Percentiles rank a stretch among this genome's conserved stretches.
These are phyloP conservation scores for Phalangium opilio DNA, from an alignment of 2,888 invertebrate species.

Conservation along the genomic window DNA sequence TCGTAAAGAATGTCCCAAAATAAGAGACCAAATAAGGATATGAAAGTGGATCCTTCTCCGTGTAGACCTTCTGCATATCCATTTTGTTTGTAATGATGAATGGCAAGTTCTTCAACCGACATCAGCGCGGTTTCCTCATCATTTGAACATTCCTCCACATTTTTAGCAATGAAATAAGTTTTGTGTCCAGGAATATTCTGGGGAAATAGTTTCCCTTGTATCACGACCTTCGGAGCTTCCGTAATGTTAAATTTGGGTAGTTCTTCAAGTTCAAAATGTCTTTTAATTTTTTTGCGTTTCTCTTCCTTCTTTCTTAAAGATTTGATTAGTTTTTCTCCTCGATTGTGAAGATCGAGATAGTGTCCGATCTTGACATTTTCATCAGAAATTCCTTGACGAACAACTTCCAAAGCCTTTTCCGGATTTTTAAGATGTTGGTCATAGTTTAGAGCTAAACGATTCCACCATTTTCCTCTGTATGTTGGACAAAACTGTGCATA, in stretches of 20 bases:
- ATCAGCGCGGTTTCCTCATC: conserved; percentile 32
- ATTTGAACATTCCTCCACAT: conserved; percentile 3
- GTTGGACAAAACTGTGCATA: background rate
- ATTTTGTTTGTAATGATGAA: conserved; percentile 37
- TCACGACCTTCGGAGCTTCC: conserved; percentile 24
- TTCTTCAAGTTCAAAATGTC: conserved; percentile 3
- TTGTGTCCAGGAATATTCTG: conserved; percentile 12
- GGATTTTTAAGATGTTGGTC: conserved; percentile 38
- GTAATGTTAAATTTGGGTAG: conserved; percentile 15
- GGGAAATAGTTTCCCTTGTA: conserved; percentile 14
- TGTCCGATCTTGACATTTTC: conserved; percentile 29
- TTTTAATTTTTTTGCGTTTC: conserved; percentile 25
- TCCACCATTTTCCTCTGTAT: conserved; percentile 38
- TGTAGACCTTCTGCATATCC: conserved; percentile 44
- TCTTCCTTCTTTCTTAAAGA: conserved; percentile 22
- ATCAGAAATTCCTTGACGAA: conserved; percentile 30
- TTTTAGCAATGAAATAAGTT: conserved; percentile 18
- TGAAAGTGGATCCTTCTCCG: conserved; percentile 50
- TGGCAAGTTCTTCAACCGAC: conserved; percentile 42
- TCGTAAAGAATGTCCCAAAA: conserved; percentile 66
- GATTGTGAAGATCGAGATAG: conserved; percentile 32
- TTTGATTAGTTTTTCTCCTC: conserved; percentile 24
- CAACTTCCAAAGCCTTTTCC: conserved; percentile 28
- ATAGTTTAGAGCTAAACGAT: conserved; percentile 45
- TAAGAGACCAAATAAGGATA: conserved; percentile 45